These are phyloP conservation scores for Alosa alosa DNA, from an alignment of 2,113 vertebrate species.

Conservation along the genomic window DNA sequence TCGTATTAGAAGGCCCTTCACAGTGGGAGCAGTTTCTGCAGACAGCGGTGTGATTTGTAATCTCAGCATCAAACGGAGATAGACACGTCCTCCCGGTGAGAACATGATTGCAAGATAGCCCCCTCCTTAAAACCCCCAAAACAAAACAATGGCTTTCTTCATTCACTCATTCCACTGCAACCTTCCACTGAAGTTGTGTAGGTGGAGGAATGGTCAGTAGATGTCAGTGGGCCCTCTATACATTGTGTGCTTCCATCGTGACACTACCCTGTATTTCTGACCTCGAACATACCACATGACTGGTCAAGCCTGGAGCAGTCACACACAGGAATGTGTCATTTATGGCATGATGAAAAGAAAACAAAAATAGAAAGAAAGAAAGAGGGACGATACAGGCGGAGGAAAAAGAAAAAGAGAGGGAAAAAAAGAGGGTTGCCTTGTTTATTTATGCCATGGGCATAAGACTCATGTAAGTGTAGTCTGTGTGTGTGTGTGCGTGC, in stretches of 20 bases:
- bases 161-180: neutral
- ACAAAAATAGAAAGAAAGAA: constrained; percentile 28
- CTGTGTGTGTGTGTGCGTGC: neutral
- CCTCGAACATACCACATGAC: constrained; percentile 30
- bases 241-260: constrained; percentile 23
- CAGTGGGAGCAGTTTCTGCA: neutral
- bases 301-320: constrained; percentile 37
- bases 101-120: neutral
- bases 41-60: neutral
- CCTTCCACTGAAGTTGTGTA: neutral
- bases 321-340: neutral
- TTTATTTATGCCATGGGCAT: too few relatives aligned
- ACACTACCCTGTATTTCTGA: neutral
- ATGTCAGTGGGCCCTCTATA: constrained; percentile 18
- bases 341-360: neutral
- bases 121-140: neutral
- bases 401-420: neutral
- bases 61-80: neutral
- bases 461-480: neutral
- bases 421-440: neutral
- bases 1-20: neutral
- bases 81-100: neutral
- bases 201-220: constrained; percentile 1
- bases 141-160: neutral
- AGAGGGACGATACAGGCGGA: constrained; percentile 43